Evolutionary conservation across 2,888 invertebrate genomes (phyloP).

Genomic region (Formica aserva): DNA sequence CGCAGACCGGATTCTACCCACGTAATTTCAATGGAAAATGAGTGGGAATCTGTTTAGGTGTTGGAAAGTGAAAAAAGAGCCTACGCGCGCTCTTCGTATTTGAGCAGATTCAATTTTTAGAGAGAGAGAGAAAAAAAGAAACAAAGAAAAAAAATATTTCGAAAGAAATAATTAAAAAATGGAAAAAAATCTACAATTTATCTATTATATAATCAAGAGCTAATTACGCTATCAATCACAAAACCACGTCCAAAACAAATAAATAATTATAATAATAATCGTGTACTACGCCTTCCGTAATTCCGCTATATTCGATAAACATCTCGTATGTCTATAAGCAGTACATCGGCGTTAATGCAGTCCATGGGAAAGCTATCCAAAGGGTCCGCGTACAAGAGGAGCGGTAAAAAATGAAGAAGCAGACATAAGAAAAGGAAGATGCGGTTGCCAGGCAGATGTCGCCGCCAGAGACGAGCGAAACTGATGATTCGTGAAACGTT

Average conservation of each 20-base stretch:
- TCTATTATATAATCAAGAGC: background rate
- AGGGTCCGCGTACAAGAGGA: slow-evolving; percentile 25
- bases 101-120: background rate
- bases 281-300: no score
- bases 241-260: background rate
- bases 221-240: background rate
- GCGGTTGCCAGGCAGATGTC: slow-evolving; percentile 70
- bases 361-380: slow-evolving; percentile 24
- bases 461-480: slow-evolving; percentile 42
- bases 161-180: background rate
- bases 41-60: slow-evolving; percentile 39
- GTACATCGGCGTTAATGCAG: slow-evolving; percentile 12
- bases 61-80: slow-evolving; percentile 36
- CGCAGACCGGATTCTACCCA: slow-evolving; percentile 24
- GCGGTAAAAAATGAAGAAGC: slow-evolving; percentile 46
- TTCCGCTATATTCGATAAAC: background rate
- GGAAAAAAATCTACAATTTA: background rate
- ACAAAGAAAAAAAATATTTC: background rate
- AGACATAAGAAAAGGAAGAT: slow-evolving; percentile 46
- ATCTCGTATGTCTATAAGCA: background rate
- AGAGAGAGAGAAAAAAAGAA: background rate
- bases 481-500: slow-evolving; percentile 63
- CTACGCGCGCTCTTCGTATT: background rate
- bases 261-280: background rate
- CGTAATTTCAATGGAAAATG: slow-evolving; percentile 15